A percentile compares a stretch with the other conserved stretches of the same genome.
Evolutionary conservation across 2,888 invertebrate species (phyloP).

Genomic region (Alcis repandata): DNA sequence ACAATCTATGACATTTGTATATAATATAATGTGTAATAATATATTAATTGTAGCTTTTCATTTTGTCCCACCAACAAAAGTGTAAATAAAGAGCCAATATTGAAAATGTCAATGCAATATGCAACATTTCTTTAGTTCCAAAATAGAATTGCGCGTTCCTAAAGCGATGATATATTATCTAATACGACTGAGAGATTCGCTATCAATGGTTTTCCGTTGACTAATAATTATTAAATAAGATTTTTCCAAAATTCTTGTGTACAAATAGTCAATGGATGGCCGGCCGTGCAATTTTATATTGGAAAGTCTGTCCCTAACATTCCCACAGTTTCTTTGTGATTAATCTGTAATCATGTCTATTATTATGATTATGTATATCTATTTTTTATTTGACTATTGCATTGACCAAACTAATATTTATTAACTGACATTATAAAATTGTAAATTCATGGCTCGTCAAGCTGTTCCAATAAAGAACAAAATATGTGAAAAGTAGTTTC

Average conservation of each 20-base stretch:
- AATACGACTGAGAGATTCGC: neutral
- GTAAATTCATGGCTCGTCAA: constrained; percentile 2
- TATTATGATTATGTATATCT: neutral
- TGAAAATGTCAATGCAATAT: constrained; percentile 52
- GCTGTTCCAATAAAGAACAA: too few species aligned
- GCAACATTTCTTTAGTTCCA: constrained; percentile 11
- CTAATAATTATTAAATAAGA: too few species aligned
- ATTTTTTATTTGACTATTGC: constrained; percentile 27
- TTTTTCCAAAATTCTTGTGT: too few species aligned
- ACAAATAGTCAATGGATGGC: too few species aligned
- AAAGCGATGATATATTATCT: neutral
- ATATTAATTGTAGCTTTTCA: constrained; percentile 62
- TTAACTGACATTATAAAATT: constrained; percentile 29
- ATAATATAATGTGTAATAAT: constrained; percentile 58
- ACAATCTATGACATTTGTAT: constrained; percentile 61
- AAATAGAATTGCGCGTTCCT: neutral
- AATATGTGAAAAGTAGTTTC: constrained; percentile 2
- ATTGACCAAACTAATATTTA: constrained; percentile 27
- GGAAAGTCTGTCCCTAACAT: neutral
- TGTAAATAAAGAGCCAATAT: constrained; percentile 58
- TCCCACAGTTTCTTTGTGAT: neutral
- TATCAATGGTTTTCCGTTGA: neutral
- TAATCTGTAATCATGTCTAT: neutral
- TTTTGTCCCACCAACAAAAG: constrained; percentile 77
- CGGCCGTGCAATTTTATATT: neutral